These are phyloP conservation scores for Erebia palarica DNA, from an alignment of 2,888 invertebrate genomes.

Conservation along the genomic window DNA sequence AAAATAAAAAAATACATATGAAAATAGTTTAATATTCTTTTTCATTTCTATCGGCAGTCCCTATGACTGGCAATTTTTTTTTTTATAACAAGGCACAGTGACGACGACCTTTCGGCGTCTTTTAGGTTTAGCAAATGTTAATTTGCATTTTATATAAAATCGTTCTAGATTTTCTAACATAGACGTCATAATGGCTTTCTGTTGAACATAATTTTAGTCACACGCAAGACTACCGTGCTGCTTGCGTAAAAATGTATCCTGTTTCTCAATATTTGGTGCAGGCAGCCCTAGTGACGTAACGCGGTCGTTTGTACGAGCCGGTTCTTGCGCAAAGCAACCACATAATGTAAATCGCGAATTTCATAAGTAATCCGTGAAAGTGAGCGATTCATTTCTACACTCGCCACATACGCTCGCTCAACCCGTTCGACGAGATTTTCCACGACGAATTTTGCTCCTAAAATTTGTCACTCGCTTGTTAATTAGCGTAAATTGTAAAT, in stretches of 20 bases:
- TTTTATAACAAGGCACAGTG: too few species aligned
- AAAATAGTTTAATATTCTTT: too few species aligned
- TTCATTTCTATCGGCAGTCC: too few species aligned
- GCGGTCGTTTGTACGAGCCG: constrained; percentile 25
- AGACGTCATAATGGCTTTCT: background rate
- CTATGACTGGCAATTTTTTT: too few species aligned
- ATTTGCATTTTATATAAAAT: too few species aligned
- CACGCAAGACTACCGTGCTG: background rate
- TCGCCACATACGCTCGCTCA: constrained; percentile 48
- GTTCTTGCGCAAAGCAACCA: constrained; percentile 52
- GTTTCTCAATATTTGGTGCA: background rate
- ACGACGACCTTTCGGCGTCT: too few species aligned
- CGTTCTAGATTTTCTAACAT: too few species aligned
- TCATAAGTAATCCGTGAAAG: constrained; percentile 76
- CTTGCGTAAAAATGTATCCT: background rate
- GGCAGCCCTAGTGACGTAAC: constrained; percentile 42
- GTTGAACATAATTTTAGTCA: background rate
- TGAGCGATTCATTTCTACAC: constrained; percentile 63
- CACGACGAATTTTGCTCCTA: constrained; percentile 15
- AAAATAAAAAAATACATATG: too few species aligned
- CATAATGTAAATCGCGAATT: constrained; percentile 71
- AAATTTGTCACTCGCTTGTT: background rate
- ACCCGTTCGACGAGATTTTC: constrained; percentile 52
- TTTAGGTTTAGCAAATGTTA: too few species aligned
- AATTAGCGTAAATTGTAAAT: constrained; percentile 8